A percentile compares a stretch with the other conserved stretches of the same genome.
phyloP scores from a whole-genome alignment of 2,888 invertebrate genomes.

The Conops quadrifasciatus region DNA sequence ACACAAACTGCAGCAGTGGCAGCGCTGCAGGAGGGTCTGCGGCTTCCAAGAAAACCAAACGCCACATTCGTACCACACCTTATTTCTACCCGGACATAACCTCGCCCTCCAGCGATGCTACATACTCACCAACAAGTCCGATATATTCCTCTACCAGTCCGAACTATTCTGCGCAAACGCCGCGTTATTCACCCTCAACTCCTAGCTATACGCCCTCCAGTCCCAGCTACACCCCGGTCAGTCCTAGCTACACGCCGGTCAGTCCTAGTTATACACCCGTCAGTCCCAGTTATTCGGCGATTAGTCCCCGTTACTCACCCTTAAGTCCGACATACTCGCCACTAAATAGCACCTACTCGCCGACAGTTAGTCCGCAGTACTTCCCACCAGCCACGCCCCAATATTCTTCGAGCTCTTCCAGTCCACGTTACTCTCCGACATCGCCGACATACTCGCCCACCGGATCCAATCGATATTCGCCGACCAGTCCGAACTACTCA shows the following conservation, averaged over 20 bases:
- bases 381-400: slow-evolving; percentile 62
- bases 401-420: slow-evolving; percentile 71
- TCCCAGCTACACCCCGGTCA: slow-evolving; percentile 76
- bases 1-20: slow-evolving; percentile 63
- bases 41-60: background rate
- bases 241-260: slow-evolving; percentile 78
- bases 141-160: slow-evolving; percentile 73
- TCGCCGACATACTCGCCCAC: slow-evolving; percentile 80
- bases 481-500: slow-evolving; percentile 75
- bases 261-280: slow-evolving; percentile 76
- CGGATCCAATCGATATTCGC: slow-evolving; percentile 67
- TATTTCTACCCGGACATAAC: slow-evolving; percentile 70
- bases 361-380: slow-evolving; percentile 68
- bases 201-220: slow-evolving; percentile 75
- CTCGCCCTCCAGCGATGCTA: slow-evolving; percentile 71
- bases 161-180: slow-evolving; percentile 70
- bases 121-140: slow-evolving; percentile 70
- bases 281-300: slow-evolving; percentile 74
- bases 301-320: slow-evolving; percentile 79
- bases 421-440: slow-evolving; percentile 74
- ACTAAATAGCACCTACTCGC: slow-evolving; percentile 69
- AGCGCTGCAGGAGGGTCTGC: background rate
- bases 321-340: slow-evolving; percentile 78
- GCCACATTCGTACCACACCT: slow-evolving; percentile 35
- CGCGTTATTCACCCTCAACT: slow-evolving; percentile 78